Evolutionary conservation across 2,888 invertebrate genomes (phyloP).

Genomic region (Gortyna flavago): DNA sequence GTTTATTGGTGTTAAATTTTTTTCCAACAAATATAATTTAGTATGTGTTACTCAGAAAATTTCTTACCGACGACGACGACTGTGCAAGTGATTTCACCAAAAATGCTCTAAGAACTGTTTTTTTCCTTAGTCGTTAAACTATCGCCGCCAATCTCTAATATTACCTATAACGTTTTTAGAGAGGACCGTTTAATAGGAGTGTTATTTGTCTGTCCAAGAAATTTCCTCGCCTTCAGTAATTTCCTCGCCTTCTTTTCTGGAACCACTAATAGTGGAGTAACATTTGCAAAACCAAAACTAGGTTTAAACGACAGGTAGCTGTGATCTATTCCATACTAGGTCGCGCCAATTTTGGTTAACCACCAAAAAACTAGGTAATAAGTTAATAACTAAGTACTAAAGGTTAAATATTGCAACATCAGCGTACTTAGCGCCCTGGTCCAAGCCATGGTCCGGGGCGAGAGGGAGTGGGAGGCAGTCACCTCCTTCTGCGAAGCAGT

Average conservation of each 20-base stretch:
- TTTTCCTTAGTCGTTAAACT: neutral
- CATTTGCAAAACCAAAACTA: conserved; percentile 17
- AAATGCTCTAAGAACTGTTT: neutral
- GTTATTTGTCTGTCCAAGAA: too few relatives aligned
- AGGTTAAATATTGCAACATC: conserved; percentile 58
- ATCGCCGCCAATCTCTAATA: neutral
- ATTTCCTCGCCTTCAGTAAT: neutral
- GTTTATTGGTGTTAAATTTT: neutral
- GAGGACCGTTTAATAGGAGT: neutral
- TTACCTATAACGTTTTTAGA: neutral
- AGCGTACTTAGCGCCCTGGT: conserved; percentile 38
- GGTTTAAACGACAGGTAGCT: conserved; percentile 17
- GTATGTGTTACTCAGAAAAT: neutral
- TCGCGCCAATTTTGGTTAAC: conserved; percentile 59
- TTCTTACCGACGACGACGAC: too few relatives aligned
- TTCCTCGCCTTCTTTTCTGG: neutral
- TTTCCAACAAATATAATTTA: neutral
- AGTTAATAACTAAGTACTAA: conserved; percentile 43
- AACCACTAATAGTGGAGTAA: neutral
- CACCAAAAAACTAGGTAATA: conserved; percentile 56
- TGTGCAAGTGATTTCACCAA: neutral
- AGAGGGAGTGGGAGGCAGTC: too few relatives aligned
- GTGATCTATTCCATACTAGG: conserved; percentile 24
- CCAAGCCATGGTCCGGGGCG: too few relatives aligned
- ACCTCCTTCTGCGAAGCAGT: too few relatives aligned